These are phyloP conservation scores for Macrotis lagotis DNA, from an alignment of 2,113 vertebrate genomes.

Conservation along the genomic window DNA sequence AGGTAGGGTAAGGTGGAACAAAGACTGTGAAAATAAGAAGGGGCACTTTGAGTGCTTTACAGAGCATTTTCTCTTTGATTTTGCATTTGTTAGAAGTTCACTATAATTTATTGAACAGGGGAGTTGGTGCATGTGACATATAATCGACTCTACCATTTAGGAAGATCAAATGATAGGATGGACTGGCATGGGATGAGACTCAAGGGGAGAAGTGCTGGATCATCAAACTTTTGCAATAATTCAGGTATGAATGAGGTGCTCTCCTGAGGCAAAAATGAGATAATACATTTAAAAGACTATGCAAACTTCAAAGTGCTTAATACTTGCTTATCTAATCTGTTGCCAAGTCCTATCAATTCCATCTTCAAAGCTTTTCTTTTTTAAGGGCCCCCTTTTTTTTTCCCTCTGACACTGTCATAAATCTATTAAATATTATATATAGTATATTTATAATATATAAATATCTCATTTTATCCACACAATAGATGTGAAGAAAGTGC, in stretches of 20 bases:
- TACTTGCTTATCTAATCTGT: not conserved
- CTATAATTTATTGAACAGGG: not conserved
- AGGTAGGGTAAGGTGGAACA: not conserved
- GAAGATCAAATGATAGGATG: not conserved
- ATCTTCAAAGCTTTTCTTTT: not conserved
- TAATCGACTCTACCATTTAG: not conserved
- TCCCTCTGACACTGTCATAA: not conserved
- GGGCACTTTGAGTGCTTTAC: not conserved
- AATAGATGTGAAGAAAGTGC: not conserved
- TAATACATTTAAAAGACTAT: not conserved
- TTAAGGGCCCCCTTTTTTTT: not conserved
- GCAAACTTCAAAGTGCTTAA: not conserved
- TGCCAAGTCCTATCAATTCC: not conserved
- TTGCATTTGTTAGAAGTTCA: not conserved
- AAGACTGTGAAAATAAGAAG: not conserved
- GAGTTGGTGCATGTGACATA: not conserved
- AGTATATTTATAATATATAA: not conserved
- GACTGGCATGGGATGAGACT: not conserved
- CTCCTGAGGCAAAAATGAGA: not conserved
- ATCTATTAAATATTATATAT: too few species aligned
- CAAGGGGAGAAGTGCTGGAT: not conserved
- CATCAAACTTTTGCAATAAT: not conserved
- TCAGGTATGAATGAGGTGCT: not conserved
- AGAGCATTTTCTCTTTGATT: not conserved
- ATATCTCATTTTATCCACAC: not conserved